A percentile compares a stretch with the other conserved stretches of the same genome.
phyloP scores from a whole-genome alignment of 2,888 invertebrate genomes.

The Spodoptera exigua region DNA sequence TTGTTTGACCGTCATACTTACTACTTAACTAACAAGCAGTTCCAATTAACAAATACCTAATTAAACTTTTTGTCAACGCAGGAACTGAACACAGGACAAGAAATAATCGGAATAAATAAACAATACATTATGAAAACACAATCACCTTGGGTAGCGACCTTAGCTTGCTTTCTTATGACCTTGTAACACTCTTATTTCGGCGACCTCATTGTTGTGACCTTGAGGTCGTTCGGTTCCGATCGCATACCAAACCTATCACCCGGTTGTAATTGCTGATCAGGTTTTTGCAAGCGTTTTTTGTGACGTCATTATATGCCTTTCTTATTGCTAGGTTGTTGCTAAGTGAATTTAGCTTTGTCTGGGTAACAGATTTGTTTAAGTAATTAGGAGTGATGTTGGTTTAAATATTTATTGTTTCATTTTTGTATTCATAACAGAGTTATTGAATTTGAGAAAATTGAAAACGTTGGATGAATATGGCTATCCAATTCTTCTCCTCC shows the following conservation, averaged over 20 bases:
- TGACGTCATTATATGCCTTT: slow-evolving; percentile 17
- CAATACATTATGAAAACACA: slow-evolving; percentile 21
- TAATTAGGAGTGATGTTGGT: too few species aligned
- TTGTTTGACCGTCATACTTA: too few species aligned
- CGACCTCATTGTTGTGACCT: slow-evolving; percentile 51
- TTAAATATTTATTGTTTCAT: too few species aligned
- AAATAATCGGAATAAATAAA: slow-evolving; percentile 20
- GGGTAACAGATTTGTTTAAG: not conserved
- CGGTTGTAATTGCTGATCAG: slow-evolving; percentile 12
- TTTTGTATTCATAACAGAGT: too few species aligned
- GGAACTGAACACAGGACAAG: too few species aligned
- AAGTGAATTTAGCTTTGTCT: slow-evolving; percentile 1
- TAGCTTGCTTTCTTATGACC: slow-evolving; percentile 53
- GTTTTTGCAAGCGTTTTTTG: slow-evolving; percentile 27
- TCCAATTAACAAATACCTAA: too few species aligned
- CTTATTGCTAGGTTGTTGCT: not conserved
- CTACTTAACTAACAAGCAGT: too few species aligned
- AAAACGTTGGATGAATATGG: too few species aligned
- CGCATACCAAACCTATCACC: slow-evolving; percentile 52
- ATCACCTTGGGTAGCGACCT: slow-evolving; percentile 52
- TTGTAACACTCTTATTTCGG: slow-evolving; percentile 50
- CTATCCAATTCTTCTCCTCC: too few species aligned
- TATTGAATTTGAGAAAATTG: too few species aligned
- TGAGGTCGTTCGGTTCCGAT: slow-evolving; percentile 41
- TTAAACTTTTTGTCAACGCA: too few species aligned